Evolutionary conservation across 2,888 invertebrate species (phyloP), one percentile per base, ranked within the genome.

Genomic region (Dugesia japonica): DNA sequence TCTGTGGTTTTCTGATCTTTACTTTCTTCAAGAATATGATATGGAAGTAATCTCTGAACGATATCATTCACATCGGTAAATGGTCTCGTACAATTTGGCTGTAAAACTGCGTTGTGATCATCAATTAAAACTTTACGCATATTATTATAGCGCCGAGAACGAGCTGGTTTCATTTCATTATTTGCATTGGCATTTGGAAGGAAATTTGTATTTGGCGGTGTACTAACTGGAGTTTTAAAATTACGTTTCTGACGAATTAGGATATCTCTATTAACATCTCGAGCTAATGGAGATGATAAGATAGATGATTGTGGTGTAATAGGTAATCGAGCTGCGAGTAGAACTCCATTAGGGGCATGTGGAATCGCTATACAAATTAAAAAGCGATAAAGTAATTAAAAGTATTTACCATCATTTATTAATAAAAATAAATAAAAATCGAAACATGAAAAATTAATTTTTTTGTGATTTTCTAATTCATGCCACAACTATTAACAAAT

Each of bases 1-100:
- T 56, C 56, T 9, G 56, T 56, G 4, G 56, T 56, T 56, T 56
- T 56, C 23, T 56, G 56, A 56, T 56, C 56, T 56, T 56, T 56
- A 56, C n/a, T 56, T 56, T 72, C 72, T 7, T 72, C 28, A n/a
- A 72, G 20, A 72, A 72, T 72, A 72, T 72, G 72, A 72, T 72
- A 72, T 27, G 72, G 72, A 31, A 72, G 72, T 31, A 72, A 31
- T 28, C 72, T 27, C 72, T 28, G 72, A n/a, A 72, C 72, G 15
- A 23, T 23, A 72, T 72, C 31, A 28, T 31, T 31, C 28, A 28
- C n/a, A 72, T 31, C 23, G 4, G 28, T 26, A n/a, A 72, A 72
- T n/a, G 72, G 72, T 28, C n/a, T 72, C 28, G 27, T 26, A 72
- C 1, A 4, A 31, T 72, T 72, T 28, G 72, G 72, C 72, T 26